Conservation (phyloP, 37 sponge, comb jelly and placozoan genomes). For the Ephydatia muelleri region DNA sequence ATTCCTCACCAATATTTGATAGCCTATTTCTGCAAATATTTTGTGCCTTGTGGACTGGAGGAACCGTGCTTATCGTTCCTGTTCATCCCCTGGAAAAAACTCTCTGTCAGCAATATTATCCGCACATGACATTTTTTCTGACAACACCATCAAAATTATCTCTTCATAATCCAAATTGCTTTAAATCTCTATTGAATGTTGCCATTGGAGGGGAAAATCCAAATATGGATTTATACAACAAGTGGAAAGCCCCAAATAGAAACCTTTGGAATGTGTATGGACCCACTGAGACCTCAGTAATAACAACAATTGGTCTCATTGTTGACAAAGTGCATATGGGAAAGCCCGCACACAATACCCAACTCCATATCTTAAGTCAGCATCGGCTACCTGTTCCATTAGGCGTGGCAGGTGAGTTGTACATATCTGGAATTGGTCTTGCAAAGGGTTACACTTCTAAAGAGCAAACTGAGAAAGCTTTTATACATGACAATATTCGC, state of each 20-base stretch:
- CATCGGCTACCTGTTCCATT: background rate
- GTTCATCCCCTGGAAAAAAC: background rate
- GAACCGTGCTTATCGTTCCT: conserved; percentile 1
- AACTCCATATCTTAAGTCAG: background rate
- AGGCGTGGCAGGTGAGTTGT: conserved; percentile 11
- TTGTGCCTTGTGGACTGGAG: background rate
- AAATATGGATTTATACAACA: background rate
- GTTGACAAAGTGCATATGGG: background rate
- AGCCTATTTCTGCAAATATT: background rate
- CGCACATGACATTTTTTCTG: background rate
- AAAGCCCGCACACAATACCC: background rate
- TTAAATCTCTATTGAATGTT: conserved; percentile 2
- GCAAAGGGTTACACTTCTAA: background rate
- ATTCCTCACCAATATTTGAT: conserved; percentile 6
- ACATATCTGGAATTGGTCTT: background rate
- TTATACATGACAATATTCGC: background rate
- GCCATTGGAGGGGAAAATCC: conserved; percentile 1
- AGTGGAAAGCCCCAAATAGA: background rate
- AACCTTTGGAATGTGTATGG: conserved; percentile 12
- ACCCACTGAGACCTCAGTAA: background rate
- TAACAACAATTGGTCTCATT: background rate
- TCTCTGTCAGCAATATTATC: background rate
- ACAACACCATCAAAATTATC: conserved; percentile 9
- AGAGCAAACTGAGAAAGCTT: background rate
- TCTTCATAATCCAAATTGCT: background rate